Percentiles rank a stretch among this genome's conserved stretches.
phyloP scores from a whole-genome alignment of 30 jellyfish, hydroid and myxozoan genomes.

The Rhopilema esculentum region DNA sequence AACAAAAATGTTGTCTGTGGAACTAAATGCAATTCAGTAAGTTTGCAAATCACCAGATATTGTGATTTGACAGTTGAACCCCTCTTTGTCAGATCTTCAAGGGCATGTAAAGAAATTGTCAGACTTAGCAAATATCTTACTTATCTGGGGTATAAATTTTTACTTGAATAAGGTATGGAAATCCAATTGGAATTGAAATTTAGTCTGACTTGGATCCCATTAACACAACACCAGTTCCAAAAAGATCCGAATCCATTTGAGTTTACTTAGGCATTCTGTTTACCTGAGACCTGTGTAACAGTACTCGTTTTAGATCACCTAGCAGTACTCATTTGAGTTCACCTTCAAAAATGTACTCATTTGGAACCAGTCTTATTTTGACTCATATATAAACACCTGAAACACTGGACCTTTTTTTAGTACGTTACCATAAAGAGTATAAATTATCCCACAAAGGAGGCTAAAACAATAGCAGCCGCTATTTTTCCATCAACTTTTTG shows the following conservation, averaged over 20 bases:
- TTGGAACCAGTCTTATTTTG: neutral
- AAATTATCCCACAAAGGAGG: neutral
- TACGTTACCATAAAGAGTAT: neutral
- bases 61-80: too few relatives aligned
- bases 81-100: too few relatives aligned
- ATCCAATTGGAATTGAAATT: too few relatives aligned
- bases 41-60: too few relatives aligned
- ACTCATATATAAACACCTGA: neutral
- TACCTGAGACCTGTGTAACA: neutral
- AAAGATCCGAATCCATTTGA: neutral
- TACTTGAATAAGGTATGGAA: too few relatives aligned
- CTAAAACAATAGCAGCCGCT: neutral
- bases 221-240: neutral
- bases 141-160: too few relatives aligned
- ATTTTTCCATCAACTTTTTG: neutral
- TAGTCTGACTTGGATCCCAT: too few relatives aligned
- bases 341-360: slow-evolving; percentile 1
- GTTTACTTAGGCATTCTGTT: neutral
- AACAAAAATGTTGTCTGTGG: slow-evolving; percentile 90
- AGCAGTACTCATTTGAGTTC: slow-evolving; percentile 1
- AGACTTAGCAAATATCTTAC: too few relatives aligned
- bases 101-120: too few relatives aligned
- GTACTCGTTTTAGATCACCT: slow-evolving; percentile 1
- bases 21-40: slow-evolving; percentile 93
- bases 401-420: neutral